Evolutionary conservation across 1,140 invertebrate species (phyloP), one percentile per base, ranked within the genome.

Genomic region (Caerostris extrusa): DNA sequence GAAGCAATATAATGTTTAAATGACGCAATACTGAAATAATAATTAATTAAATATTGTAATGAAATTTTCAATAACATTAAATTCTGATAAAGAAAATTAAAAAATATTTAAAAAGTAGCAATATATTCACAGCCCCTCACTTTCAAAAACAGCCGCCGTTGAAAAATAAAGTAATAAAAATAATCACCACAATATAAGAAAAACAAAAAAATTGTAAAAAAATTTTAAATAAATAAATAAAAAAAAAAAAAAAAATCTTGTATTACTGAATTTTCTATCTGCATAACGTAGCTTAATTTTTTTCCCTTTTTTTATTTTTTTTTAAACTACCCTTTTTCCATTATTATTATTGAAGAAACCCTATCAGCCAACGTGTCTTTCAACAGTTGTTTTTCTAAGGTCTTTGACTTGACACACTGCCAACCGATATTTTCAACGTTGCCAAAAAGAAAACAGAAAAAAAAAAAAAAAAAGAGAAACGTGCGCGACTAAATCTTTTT

Each of bases 301-400:
- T 34, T 34, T 34, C 3, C 61, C 2, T 34, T 34, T 34, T 34
- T 34, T 34, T 34, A 50, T 6, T 7, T 56, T 69, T 69, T 89
- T 89, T 50, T 19, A 17, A 3, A 50, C 60, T 89, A 53, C 67
- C 88, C 19, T 77, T 64, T 88, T 64, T 57, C 17, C 53, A 90
- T 67, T 82, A 91, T 91, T 91, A 82, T 91, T 69, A n/a, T 57
- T 57, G 57, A 85, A 85, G 83, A 88, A 86, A 64, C 60, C 60
- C 86, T 61, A 57, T 88, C 86, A 61, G 61, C 14, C 19, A 81
- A 7, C 34, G 34, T 17, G 77, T 55, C 81, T 92, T 67, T 92
- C 90, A 92, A 92, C 90, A 92, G 90, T 85, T 92, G 90, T 92
- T 92, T 92, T 92, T 85, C 60, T 85, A 92, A 85, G 90, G 90